phyloP scores from a whole-genome alignment of 2,888 invertebrate species.

The Slavum lentiscoides region DNA sequence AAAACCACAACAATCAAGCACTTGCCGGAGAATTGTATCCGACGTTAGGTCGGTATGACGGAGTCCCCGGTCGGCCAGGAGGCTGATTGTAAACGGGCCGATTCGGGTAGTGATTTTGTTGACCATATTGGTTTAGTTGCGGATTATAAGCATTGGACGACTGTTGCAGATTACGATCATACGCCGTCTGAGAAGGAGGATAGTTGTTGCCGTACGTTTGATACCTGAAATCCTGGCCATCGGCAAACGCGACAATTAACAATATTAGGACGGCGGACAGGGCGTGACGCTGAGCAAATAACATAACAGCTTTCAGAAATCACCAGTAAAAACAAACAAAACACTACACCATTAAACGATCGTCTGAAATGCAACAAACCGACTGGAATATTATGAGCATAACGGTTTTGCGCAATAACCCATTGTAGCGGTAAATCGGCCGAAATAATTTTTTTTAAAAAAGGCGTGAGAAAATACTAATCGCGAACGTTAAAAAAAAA shows the following conservation, averaged over 20 bases:
- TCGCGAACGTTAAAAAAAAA: constrained; percentile 32
- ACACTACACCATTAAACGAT: not conserved
- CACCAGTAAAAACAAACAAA: not conserved
- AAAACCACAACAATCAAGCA: not conserved
- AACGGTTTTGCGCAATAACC: not conserved
- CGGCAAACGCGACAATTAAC: not conserved
- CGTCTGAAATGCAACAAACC: not conserved
- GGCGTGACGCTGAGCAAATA: constrained; percentile 37
- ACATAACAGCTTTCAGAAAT: constrained; percentile 33
- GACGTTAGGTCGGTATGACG: constrained; percentile 21
- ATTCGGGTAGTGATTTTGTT: constrained; percentile 34
- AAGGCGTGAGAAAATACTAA: constrained; percentile 18
- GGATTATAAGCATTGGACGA: constrained; percentile 22
- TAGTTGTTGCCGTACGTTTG: constrained; percentile 12
- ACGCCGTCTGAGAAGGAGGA: not conserved
- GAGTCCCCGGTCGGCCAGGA: constrained; percentile 17
- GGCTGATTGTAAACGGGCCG: constrained; percentile 16
- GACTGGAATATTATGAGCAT: constrained; percentile 2
- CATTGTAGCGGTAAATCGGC: not conserved
- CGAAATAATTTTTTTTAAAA: not conserved
- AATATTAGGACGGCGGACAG: not conserved
- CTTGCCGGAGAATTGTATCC: constrained; percentile 21
- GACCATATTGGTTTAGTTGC: constrained; percentile 41
- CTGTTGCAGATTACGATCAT: constrained; percentile 10
- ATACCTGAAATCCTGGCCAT: constrained; percentile 39